These are phyloP conservation scores for Proctacanthus coquilletti DNA, from an alignment of 1,140 invertebrate species.

Conservation along the genomic window DNA sequence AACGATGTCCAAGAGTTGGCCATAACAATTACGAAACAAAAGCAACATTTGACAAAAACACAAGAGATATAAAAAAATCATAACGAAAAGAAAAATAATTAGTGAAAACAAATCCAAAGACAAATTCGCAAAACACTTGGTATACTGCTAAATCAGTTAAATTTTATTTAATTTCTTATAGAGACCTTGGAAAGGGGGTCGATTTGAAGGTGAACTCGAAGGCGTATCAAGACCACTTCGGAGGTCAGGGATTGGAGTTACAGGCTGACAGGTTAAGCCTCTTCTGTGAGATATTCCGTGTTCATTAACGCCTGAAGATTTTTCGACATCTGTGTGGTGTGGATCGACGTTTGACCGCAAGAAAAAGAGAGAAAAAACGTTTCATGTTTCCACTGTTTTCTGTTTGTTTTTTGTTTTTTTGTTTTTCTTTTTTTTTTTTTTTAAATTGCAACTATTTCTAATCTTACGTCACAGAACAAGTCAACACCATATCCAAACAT, in stretches of 20 bases:
- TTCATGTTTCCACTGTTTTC: too few relatives aligned
- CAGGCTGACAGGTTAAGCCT: constrained; percentile 55
- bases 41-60: too few relatives aligned
- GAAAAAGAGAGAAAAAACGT: too few relatives aligned
- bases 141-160: too few relatives aligned
- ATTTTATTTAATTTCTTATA: too few relatives aligned
- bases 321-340: not conserved
- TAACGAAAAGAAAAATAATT: not conserved
- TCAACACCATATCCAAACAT: too few relatives aligned
- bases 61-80: too few relatives aligned
- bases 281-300: constrained; percentile 71
- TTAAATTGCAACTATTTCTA: not conserved
- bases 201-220: constrained; percentile 23
- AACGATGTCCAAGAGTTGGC: too few relatives aligned
- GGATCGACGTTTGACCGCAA: too few relatives aligned
- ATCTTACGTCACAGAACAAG: too few relatives aligned
- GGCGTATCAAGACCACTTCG: constrained; percentile 55
- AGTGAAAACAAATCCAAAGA: not conserved
- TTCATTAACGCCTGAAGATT: constrained; percentile 45
- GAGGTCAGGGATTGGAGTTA: constrained; percentile 68
- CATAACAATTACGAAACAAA: too few relatives aligned
- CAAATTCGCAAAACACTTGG: constrained; percentile 1
- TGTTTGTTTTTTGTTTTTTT: not conserved
- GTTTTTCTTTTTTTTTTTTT: not conserved
- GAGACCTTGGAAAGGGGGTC: constrained; percentile 30